A percentile compares a stretch with the other conserved stretches of the same genome.
These are phyloP conservation scores for Blastomussa wellsi DNA, from an alignment of 92 coral and sea anemone genomes.

Conservation along the genomic window DNA sequence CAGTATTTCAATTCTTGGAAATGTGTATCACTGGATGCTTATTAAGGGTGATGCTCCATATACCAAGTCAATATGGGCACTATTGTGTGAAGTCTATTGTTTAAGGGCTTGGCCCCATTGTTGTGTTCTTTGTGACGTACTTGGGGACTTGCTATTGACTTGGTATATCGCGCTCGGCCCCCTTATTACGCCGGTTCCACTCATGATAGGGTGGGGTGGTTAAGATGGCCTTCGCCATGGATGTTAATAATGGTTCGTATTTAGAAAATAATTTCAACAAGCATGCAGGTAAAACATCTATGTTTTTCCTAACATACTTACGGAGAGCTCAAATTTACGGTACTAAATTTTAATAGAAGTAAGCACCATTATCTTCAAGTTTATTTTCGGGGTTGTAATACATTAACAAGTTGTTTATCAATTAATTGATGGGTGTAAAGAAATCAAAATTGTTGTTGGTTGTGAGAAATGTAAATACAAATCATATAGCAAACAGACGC, in stretches of 20 bases:
- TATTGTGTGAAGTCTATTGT: no score
- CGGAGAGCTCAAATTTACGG: not conserved
- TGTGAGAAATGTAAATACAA: constrained; percentile 4
- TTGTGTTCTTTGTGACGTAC: no score
- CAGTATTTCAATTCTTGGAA: not conserved
- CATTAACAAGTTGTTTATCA: not conserved
- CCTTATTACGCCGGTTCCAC: not conserved
- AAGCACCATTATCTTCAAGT: not conserved
- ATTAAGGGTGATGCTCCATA: no score
- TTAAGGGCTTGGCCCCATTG: no score
- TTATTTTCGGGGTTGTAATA: not conserved
- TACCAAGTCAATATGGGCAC: no score
- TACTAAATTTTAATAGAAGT: not conserved
- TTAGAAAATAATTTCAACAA: no score
- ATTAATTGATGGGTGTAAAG: constrained; percentile 2
- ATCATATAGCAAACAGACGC: not conserved
- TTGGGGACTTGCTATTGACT: no score
- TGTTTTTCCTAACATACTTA: not conserved
- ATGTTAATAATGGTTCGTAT: not conserved
- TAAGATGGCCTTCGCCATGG: not conserved
- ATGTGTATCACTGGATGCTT: not conserved
- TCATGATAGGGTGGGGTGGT: not conserved
- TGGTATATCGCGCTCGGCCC: no score
- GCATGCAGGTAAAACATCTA: no score
- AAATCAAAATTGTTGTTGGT: not conserved